Percentiles rank a stretch among this genome's conserved stretches.
These are phyloP conservation scores for Mus musculus DNA, from an alignment of 2,113 vertebrate species.

Conservation along the genomic window GRCm39 chr3:65261501-65262000, in stretches of 20 bases:
- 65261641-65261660: neutral
- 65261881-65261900: neutral
- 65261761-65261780: too few relatives aligned
- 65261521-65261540: neutral
- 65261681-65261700: neutral
- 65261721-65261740: neutral
- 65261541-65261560: neutral
- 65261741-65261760: too few relatives aligned
- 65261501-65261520: neutral
- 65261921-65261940: neutral
- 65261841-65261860: neutral
- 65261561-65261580: neutral
- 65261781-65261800: neutral
- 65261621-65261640: neutral
- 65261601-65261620: neutral
- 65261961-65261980: neutral
- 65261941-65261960: accelerated
- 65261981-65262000: neutral
- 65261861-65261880: neutral
- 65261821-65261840: neutral
- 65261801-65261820: neutral
- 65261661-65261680: neutral
- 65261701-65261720: neutral
- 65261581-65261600: neutral
- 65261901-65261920: neutral